Percentiles rank a stretch among this genome's conserved stretches.
Conservation (phyloP, 1,140 invertebrate species). For the Aphelinus certus region DNA sequence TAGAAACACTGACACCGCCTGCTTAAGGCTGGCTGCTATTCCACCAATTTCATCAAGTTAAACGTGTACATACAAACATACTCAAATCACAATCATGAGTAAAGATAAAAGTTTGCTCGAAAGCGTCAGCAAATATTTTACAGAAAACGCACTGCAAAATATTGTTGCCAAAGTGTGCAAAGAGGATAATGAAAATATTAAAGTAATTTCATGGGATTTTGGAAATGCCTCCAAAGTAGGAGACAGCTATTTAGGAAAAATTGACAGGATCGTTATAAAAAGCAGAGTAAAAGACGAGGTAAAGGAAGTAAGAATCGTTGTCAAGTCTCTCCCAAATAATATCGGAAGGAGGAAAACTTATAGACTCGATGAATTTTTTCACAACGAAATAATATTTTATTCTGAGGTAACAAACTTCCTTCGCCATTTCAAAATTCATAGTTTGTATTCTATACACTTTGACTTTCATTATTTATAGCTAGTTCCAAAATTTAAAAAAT, state of each 20-base stretch:
- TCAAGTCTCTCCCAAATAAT: conserved; percentile 73
- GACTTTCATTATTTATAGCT: conserved; percentile 46
- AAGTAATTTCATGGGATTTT: conserved; percentile 63
- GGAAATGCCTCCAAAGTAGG: conserved; percentile 67
- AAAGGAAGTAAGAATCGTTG: conserved; percentile 64
- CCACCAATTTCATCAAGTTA: too few relatives aligned
- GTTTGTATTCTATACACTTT: too few relatives aligned
- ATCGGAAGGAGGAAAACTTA: conserved; percentile 71
- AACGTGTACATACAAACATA: too few relatives aligned
- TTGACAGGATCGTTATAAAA: conserved; percentile 68
- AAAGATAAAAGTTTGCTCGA: conserved; percentile 37
- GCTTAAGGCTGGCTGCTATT: too few relatives aligned
- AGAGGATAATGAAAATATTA: conserved; percentile 54
- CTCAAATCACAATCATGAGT: conserved; percentile 24
- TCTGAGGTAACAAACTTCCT: conserved; percentile 60
- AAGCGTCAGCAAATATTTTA: conserved; percentile 57
- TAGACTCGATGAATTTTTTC: conserved; percentile 73
- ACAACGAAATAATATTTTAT: conserved; percentile 76
- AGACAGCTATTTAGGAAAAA: conserved; percentile 73
- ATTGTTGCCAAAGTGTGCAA: conserved; percentile 55
- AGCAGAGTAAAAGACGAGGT: conserved; percentile 52
- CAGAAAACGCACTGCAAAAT: conserved; percentile 59
- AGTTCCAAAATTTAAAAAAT: conserved; percentile 53
- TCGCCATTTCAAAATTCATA: too few relatives aligned
- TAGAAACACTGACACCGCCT: too few relatives aligned